phyloP scores from a whole-genome alignment of 2,888 invertebrate genomes.

The Dynastes maya region DNA sequence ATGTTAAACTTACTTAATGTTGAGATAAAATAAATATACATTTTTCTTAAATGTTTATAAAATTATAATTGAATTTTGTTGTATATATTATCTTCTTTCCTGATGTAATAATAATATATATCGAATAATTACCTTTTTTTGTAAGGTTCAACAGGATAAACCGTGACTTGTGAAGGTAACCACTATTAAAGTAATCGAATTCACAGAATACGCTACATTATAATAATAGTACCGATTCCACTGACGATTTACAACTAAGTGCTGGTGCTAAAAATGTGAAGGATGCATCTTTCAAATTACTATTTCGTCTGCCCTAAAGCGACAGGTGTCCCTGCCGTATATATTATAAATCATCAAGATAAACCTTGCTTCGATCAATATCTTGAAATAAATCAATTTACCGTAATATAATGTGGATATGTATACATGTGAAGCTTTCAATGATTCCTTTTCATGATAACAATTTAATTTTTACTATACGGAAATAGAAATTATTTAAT shows the following conservation, averaged over 20 bases:
- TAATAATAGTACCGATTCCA: background rate
- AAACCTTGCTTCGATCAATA: slow-evolving; percentile 39
- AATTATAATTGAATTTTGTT: background rate
- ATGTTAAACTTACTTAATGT: too few species aligned
- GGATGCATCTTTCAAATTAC: slow-evolving; percentile 38
- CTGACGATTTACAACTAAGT: slow-evolving; percentile 8
- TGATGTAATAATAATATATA: background rate
- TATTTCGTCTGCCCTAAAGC: slow-evolving; percentile 41
- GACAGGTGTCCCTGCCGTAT: slow-evolving; percentile 28
- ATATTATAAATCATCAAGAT: slow-evolving; percentile 27
- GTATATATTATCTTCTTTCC: background rate
- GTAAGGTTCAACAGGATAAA: background rate
- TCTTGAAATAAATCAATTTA: slow-evolving; percentile 48
- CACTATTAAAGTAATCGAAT: slow-evolving; percentile 24
- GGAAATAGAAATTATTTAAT: slow-evolving; percentile 27
- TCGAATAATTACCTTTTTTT: slow-evolving; percentile 9
- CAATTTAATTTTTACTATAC: slow-evolving; percentile 22
- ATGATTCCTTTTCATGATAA: slow-evolving; percentile 9
- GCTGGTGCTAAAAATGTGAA: slow-evolving; percentile 42
- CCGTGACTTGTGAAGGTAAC: slow-evolving; percentile 32
- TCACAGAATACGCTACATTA: background rate
- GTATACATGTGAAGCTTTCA: background rate
- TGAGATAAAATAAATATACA: too few species aligned
- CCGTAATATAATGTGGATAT: slow-evolving; percentile 6
- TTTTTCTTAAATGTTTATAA: too few species aligned